Percentiles rank a stretch among this genome's conserved stretches.
Conservation (phyloP, 2,888 invertebrate species). For the Polietes domitor region DNA sequence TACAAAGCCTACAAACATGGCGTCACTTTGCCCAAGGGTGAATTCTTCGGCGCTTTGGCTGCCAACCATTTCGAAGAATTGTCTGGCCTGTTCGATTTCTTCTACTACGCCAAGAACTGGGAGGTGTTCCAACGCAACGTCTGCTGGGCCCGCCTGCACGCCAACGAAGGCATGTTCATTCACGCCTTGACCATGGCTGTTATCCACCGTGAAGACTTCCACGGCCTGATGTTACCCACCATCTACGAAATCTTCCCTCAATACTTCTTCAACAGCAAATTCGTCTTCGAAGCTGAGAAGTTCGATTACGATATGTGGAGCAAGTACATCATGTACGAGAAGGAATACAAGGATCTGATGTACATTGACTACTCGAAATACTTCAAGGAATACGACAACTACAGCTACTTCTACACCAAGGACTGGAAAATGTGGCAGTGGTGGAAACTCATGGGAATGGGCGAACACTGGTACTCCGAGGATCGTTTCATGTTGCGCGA, state of each 20-base stretch:
- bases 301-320: conserved; percentile 81
- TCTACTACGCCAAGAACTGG: conserved; percentile 86
- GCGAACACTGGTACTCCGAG: conserved; percentile 73
- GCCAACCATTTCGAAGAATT: conserved; percentile 82
- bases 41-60: conserved; percentile 82
- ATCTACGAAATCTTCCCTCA: conserved; percentile 88
- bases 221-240: conserved; percentile 85
- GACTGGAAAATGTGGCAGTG: conserved; percentile 77
- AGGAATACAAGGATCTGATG: conserved; percentile 71
- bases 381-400: conserved; percentile 55
- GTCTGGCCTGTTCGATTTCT: conserved; percentile 83
- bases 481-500: conserved; percentile 74
- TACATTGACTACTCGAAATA: conserved; percentile 71
- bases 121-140: conserved; percentile 86
- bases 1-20: conserved; percentile 70
- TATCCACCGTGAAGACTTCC: conserved; percentile 84
- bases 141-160: conserved; percentile 84
- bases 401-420: conserved; percentile 73
- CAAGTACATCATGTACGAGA: conserved; percentile 79
- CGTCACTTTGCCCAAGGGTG: conserved; percentile 82
- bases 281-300: conserved; percentile 84
- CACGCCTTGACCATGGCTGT: conserved; percentile 85
- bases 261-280: conserved; percentile 85
- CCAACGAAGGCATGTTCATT: conserved; percentile 86
- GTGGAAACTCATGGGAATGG: conserved; percentile 78